These are phyloP conservation scores for Chalcis sispes DNA, from an alignment of 2,888 invertebrate species.

Conservation along the genomic window DNA sequence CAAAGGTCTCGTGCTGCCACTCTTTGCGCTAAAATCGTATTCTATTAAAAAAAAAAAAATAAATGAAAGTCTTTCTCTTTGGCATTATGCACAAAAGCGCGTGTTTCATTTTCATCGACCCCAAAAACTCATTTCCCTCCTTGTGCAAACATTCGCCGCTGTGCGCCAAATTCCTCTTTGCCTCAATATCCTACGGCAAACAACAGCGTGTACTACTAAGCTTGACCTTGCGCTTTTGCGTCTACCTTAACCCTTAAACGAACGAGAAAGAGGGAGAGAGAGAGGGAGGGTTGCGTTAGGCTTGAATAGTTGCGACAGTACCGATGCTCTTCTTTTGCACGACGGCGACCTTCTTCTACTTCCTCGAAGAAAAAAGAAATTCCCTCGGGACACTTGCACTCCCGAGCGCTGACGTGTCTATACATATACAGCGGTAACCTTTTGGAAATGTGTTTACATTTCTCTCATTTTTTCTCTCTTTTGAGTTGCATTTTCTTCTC, in stretches of 20 bases:
- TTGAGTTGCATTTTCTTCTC: background rate
- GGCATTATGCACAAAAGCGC: no score
- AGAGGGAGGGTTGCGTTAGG: background rate
- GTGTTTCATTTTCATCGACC: no score
- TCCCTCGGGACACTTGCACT: conserved; percentile 19
- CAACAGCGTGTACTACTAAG: no score
- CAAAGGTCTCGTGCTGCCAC: no score
- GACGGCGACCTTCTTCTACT: conserved; percentile 20
- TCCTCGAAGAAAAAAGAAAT: conserved; percentile 1
- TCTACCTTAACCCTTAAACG: conserved; percentile 33
- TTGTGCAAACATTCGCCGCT: no score
- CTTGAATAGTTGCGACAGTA: conserved; percentile 5
- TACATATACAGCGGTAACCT: background rate
- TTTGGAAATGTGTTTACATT: background rate
- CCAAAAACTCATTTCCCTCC: no score
- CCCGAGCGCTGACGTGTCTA: background rate
- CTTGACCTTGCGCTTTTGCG: conserved; percentile 18
- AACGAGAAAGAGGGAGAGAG: background rate
- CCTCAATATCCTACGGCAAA: no score
- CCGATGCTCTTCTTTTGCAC: conserved; percentile 17
- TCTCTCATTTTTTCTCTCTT: background rate
- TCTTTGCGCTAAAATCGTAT: no score
- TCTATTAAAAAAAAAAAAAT: no score
- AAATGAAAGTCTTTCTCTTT: no score
- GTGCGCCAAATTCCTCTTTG: no score